A percentile compares a stretch with the other conserved stretches of the same genome.
phyloP scores from a whole-genome alignment of 2,888 invertebrate genomes.

The Drosophila anomalipes region DNA sequence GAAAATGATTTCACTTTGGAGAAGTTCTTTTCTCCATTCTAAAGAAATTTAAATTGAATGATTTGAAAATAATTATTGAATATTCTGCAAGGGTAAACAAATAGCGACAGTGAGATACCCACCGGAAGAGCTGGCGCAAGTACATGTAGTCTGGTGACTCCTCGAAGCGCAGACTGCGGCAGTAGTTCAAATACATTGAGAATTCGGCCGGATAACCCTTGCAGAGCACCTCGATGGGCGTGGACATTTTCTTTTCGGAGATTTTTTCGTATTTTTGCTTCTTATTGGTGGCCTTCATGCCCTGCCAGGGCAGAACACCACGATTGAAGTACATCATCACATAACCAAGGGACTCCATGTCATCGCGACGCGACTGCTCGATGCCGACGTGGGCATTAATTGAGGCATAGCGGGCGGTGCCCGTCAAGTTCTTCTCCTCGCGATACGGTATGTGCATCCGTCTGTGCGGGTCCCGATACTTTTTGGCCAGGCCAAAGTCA shows the following conservation, averaged over 20 bases:
- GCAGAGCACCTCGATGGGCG: slow-evolving; percentile 98
- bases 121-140: slow-evolving; percentile 92
- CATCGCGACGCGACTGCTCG: slow-evolving; percentile 99
- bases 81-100: background rate
- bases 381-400: slow-evolving; percentile 99
- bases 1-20: background rate
- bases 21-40: background rate
- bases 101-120: slow-evolving; percentile 4
- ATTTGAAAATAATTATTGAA: background rate
- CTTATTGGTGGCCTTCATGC: slow-evolving; percentile 98
- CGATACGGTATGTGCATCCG: slow-evolving; percentile 97
- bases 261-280: slow-evolving; percentile 99
- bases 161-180: slow-evolving; percentile 98
- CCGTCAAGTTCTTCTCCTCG: slow-evolving; percentile 98
- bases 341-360: slow-evolving; percentile 99
- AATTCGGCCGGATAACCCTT: slow-evolving; percentile 99
- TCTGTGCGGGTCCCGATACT: slow-evolving; percentile 97
- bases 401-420: slow-evolving; percentile 98
- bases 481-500: slow-evolving; percentile 99
- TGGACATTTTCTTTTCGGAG: slow-evolving; percentile 99
- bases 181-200: slow-evolving; percentile 99
- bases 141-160: slow-evolving; percentile 99
- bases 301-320: slow-evolving; percentile 98
- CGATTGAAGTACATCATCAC: slow-evolving; percentile 99
- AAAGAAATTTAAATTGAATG: background rate